Conservation (phyloP, 2,113 vertebrate species). For the Poeciliopsis occidentalis region DNA sequence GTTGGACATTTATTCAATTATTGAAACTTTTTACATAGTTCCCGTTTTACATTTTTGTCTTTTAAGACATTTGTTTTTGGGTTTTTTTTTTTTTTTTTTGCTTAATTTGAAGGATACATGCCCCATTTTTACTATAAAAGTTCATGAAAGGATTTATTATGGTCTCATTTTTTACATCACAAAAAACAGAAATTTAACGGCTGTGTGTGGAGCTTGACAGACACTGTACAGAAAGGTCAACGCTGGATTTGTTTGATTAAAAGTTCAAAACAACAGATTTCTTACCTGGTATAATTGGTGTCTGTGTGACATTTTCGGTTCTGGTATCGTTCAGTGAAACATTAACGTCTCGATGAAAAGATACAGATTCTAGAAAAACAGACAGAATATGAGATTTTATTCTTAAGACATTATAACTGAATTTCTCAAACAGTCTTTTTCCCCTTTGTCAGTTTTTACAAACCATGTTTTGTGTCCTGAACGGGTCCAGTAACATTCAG, state of each 20-base stretch:
- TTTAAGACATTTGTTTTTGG: too few relatives aligned
- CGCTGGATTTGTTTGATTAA: neutral
- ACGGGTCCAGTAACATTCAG: conserved; percentile 3
- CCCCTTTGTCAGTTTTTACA: too few relatives aligned
- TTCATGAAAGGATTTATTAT: neutral
- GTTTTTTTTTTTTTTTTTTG: too few relatives aligned
- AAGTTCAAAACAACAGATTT: neutral
- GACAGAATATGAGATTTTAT: neutral
- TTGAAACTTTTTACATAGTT: too few relatives aligned
- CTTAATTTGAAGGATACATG: neutral
- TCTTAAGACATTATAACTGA: neutral
- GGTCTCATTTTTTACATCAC: neutral
- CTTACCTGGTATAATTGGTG: conserved; percentile 18
- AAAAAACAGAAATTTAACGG: neutral
- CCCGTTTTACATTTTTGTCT: too few relatives aligned
- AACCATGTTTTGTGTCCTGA: too few relatives aligned
- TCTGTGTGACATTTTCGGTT: conserved; percentile 8
- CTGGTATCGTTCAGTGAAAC: neutral
- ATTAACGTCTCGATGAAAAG: conserved; percentile 6
- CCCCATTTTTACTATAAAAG: neutral
- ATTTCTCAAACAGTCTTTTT: neutral
- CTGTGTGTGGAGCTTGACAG: neutral
- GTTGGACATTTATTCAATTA: too few relatives aligned
- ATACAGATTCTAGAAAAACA: conserved; percentile 16
- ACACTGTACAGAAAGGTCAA: neutral